Evolutionary conservation across 2,888 invertebrate species (phyloP), one percentile per base, ranked within the genome.

Genomic region (Actias luna): DNA sequence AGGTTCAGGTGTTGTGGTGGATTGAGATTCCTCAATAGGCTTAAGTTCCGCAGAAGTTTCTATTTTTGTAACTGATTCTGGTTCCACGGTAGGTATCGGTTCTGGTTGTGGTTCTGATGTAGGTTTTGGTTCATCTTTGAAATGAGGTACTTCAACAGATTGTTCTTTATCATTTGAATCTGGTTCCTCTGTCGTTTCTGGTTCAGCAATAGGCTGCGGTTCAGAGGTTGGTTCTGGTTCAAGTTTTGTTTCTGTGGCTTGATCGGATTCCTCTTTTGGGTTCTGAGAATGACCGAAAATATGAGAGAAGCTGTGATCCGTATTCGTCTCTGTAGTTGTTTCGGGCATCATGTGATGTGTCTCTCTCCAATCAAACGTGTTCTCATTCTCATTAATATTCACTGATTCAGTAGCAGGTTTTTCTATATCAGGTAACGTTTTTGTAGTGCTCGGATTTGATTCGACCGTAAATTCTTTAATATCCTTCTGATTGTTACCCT

Each of bases 331-430:
- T 3, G 84, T 80, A 4, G 85, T 86, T 14, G 83, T 80, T 64
- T 84, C 82, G 29, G 77, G 76, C 63, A 68, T 70, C 7, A 67
- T 67, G 42, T 77, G 78, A 59, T 78, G 75, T n/a, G 80, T 76
- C 71, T 86, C 83, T 69, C 85, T 86, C 88, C 88, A 87, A 64
- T 87, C 88, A 63, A 82, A 86, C 59, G 70, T 65, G 42, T 76
- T 77, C 61, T 77, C 74, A 8, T 78, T 74, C 64, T 67, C 70
- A 22, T 61, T 57, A 8, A 69, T 64, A 5, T 76, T 71, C 31
- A 70, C 68, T 5, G 77, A 64, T 65, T 82, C 80, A 63, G 77
- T 78, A 33, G 74, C 69, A n/a, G 75, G 71, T 64, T 79, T 78
- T 72, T 80, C 81, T 67, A 83, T 79, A 64, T 82, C 82, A 25